phyloP scores from a whole-genome alignment of 2,113 vertebrate genomes.

The human (Homo sapiens) region DNA sequence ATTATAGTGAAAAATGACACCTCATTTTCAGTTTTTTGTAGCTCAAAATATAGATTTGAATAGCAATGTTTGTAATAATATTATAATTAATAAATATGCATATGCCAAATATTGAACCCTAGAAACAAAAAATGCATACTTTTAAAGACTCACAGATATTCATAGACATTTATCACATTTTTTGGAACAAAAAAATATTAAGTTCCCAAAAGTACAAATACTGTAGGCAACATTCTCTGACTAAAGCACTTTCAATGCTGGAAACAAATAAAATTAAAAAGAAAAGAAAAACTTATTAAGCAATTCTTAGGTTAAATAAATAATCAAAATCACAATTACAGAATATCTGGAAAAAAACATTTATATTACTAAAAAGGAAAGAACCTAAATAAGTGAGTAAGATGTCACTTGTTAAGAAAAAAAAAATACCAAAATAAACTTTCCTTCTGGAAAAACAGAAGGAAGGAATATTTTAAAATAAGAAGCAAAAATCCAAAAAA shows the following conservation, averaged over 20 bases:
- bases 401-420: not conserved
- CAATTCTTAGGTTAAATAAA: not conserved
- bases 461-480: not conserved
- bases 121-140: conserved; percentile 3
- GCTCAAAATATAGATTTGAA: not conserved
- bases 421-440: not conserved
- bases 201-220: not conserved
- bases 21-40: not conserved
- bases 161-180: not conserved
- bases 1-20: not conserved
- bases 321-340: conserved; percentile 1
- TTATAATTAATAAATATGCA: not conserved
- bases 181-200: not conserved
- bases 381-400: not conserved
- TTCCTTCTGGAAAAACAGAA: not conserved
- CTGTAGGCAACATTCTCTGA: not conserved
- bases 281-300: not conserved
- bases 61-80: not conserved
- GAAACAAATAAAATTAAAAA: conserved; percentile 9
- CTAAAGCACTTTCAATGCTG: not conserved
- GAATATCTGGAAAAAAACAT: not conserved
- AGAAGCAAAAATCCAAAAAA: not conserved
- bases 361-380: not conserved
- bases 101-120: not conserved
- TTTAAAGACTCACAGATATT: not conserved